These are phyloP conservation scores for Chrysocyon brachyurus DNA, from an alignment of 2,797 vertebrate species.

Conservation along the genomic window DNA sequence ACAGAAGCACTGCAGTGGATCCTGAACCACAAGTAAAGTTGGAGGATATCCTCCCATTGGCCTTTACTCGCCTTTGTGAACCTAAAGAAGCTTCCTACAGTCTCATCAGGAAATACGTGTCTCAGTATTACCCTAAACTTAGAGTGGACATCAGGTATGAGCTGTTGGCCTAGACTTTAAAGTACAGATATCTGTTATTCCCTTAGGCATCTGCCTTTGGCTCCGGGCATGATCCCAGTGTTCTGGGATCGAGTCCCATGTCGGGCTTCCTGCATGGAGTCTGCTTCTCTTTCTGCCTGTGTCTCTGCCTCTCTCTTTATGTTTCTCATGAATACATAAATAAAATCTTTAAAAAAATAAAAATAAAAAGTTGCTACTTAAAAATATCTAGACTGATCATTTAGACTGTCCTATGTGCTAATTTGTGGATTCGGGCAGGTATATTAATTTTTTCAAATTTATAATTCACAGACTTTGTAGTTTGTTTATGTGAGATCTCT, in stretches of 20 bases:
- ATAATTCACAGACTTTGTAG: neutral
- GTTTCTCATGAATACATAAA: too few species aligned
- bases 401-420: neutral
- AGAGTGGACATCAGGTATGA: constrained; percentile 95
- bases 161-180: neutral
- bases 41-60: constrained; percentile 96
- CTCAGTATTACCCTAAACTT: constrained; percentile 97
- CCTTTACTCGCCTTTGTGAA: constrained; percentile 98
- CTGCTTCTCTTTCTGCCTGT: too few species aligned
- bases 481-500: constrained; percentile 30
- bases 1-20: constrained; percentile 75
- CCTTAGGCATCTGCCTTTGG: neutral
- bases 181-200: neutral
- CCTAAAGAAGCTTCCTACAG: constrained; percentile 99
- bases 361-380: neutral
- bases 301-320: too few species aligned
- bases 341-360: too few species aligned
- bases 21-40: constrained; percentile 93
- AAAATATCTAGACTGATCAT: neutral
- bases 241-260: too few species aligned
- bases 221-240: too few species aligned
- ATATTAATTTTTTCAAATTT: constrained; percentile 45
- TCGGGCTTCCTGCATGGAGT: too few species aligned
- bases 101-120: constrained; percentile 98
- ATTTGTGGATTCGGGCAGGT: neutral